These are phyloP conservation scores for Moxostoma hubbsi DNA, from an alignment of 2,797 vertebrate species.

Conservation along the genomic window DNA sequence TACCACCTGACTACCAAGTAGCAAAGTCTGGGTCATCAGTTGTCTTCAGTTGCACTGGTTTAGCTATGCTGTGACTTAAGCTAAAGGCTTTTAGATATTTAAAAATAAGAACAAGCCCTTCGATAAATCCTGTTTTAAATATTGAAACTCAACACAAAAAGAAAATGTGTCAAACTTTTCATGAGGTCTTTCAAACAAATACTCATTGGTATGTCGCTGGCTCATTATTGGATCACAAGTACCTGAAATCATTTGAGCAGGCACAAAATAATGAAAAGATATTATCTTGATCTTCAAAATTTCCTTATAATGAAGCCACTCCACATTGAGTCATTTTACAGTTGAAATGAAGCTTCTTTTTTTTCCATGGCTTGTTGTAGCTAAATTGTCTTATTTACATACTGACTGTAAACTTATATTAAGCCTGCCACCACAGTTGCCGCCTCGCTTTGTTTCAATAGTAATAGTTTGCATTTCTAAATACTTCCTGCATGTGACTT, in stretches of 20 bases:
- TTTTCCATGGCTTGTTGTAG: conserved; percentile 8
- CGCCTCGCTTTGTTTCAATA: conserved; percentile 1
- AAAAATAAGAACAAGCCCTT: neutral
- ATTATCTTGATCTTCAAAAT: conserved; percentile 10
- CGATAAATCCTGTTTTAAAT: too few relatives aligned
- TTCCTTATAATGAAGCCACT: neutral
- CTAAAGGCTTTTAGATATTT: neutral
- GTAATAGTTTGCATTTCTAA: conserved; percentile 8
- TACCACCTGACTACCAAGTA: too few relatives aligned
- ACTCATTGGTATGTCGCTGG: neutral
- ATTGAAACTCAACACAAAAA: neutral
- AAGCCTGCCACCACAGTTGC: conserved; percentile 24
- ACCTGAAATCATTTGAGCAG: neutral
- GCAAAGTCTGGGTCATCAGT: too few relatives aligned
- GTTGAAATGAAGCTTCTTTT: conserved; percentile 2
- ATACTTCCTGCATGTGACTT: neutral
- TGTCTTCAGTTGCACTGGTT: neutral
- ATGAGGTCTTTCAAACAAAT: neutral
- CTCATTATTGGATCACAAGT: neutral
- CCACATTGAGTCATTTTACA: neutral
- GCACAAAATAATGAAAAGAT: neutral
- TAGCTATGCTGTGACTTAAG: neutral
- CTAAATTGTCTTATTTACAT: conserved; percentile 21
- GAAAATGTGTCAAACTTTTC: neutral
- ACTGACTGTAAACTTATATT: conserved; percentile 23